Evolutionary conservation across 2,797 vertebrate genomes (phyloP).

Genomic region (Chaunax sp.): DNA sequence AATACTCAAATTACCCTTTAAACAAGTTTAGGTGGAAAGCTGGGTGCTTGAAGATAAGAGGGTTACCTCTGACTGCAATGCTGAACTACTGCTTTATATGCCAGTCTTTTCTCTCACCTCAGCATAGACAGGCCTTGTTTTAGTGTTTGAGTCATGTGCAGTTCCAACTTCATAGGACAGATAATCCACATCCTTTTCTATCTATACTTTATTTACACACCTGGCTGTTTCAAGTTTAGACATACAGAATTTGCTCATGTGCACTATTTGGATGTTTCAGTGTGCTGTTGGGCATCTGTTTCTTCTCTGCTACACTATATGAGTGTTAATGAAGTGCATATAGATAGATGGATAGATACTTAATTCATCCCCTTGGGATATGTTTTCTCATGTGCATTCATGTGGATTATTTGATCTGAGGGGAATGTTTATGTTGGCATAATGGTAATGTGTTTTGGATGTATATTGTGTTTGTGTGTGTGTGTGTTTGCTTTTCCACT

Average conservation of each 20-base stretch:
- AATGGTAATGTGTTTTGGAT: conserved; percentile 32
- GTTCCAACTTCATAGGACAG: neutral
- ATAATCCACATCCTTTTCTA: neutral
- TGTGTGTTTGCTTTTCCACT: conserved; percentile 47
- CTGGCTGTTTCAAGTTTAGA: conserved; percentile 23
- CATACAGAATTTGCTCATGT: conserved; percentile 18
- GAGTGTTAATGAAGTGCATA: conserved; percentile 32
- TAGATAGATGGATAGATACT: no score
- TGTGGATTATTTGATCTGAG: conserved; percentile 40
- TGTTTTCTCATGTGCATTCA: conserved; percentile 34
- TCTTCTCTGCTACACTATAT: conserved; percentile 4
- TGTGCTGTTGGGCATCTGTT: conserved; percentile 1
- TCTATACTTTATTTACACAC: neutral
- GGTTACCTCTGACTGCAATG: conserved; percentile 24
- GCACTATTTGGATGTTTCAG: neutral
- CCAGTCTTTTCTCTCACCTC: conserved; percentile 17
- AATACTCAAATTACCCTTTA: neutral
- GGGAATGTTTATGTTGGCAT: conserved; percentile 43
- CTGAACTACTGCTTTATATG: conserved; percentile 16
- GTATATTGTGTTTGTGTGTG: conserved; percentile 6
- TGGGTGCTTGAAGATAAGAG: conserved; percentile 36
- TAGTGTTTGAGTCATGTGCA: no score
- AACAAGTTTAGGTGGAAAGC: conserved; percentile 13
- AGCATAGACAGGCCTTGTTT: conserved; percentile 9
- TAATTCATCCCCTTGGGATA: no score